Evolutionary conservation across 2,113 vertebrate genomes (phyloP), one percentile per base, ranked within the genome.

Genomic region (Caloenas nicobarica): DNA sequence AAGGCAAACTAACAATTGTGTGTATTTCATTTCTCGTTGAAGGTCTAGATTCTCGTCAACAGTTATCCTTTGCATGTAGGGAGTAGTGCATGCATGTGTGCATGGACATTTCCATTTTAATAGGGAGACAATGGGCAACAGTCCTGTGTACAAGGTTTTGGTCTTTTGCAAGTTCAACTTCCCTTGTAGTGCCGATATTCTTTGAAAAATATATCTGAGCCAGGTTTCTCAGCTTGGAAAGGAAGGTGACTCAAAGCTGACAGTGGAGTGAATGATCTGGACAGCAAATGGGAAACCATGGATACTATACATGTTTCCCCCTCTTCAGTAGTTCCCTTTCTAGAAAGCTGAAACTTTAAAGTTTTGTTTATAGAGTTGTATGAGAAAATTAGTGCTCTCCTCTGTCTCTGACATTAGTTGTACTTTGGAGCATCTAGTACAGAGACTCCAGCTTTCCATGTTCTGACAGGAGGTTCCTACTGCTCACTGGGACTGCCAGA

Each of bases 301-400:
- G 5, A 26, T 80, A 29, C 31, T 42, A 5, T 23, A n/a, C 36
- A 4, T 0, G 0, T 50, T 84, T 66, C 10, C 4, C 72, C 4
- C 8, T 65, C 33, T 83, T 86, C 23, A 2, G 24, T 81, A 64
- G 48, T n/a, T 74, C 51, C 23, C 16, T 26, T 73, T 21, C 36
- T 38, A 36, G 58, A 83, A 83, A 77, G 25, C 24, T 58, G 46
- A 73, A 83, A 36, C 64, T 56, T 21, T n/a, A 46, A 62, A 26
- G 25, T 29, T 79, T 82, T 72, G 11, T 65, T 80, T 36, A 44
- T 86, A 61, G 66, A 82, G 28, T 56, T 81, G 33, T 7, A 2
- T 38, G 54, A 61, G 72, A 72, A 83, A 64, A 73, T 56, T 2
- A 11, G 16, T 2, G 1, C 14, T 72, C 10, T 23, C 21, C 11